A percentile compares a stretch with the other conserved stretches of the same genome.
Conservation (phyloP, 2,797 vertebrate species). For the Alfaro cultratus region DNA sequence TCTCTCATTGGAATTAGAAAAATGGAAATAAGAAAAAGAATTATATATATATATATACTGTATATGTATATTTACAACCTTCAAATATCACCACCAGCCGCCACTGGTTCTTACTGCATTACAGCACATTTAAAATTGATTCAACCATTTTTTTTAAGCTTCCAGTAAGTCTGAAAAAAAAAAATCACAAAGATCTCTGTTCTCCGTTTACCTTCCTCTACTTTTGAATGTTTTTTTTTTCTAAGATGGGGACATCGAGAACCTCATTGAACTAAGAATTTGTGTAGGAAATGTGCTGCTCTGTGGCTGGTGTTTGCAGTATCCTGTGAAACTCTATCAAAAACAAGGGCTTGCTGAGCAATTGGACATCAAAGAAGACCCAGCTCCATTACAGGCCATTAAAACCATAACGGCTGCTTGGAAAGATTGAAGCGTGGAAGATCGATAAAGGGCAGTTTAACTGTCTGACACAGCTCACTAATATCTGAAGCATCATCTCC, state of each 20-base stretch:
- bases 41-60: too few relatives aligned
- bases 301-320: constrained; percentile 37
- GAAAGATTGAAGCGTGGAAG: constrained; percentile 73
- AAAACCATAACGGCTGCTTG: constrained; percentile 78
- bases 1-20: too few relatives aligned
- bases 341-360: constrained; percentile 62
- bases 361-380: constrained; percentile 71
- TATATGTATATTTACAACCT: too few relatives aligned
- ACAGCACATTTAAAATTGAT: not conserved
- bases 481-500: constrained; percentile 82
- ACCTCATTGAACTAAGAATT: constrained; percentile 37
- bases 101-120: not conserved
- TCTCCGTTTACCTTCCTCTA: not conserved
- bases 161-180: constrained; percentile 19
- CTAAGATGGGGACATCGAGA: constrained; percentile 16
- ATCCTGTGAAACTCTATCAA: constrained; percentile 60
- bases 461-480: constrained; percentile 82
- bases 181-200: not conserved
- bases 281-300: constrained; percentile 39
- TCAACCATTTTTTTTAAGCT: not conserved
- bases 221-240: not conserved
- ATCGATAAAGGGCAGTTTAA: constrained; percentile 82
- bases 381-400: constrained; percentile 83
- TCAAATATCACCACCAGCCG: too few relatives aligned
- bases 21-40: too few relatives aligned